Conservation (phyloP, 2,113 vertebrate species). For the Pituophis catenifer region DNA sequence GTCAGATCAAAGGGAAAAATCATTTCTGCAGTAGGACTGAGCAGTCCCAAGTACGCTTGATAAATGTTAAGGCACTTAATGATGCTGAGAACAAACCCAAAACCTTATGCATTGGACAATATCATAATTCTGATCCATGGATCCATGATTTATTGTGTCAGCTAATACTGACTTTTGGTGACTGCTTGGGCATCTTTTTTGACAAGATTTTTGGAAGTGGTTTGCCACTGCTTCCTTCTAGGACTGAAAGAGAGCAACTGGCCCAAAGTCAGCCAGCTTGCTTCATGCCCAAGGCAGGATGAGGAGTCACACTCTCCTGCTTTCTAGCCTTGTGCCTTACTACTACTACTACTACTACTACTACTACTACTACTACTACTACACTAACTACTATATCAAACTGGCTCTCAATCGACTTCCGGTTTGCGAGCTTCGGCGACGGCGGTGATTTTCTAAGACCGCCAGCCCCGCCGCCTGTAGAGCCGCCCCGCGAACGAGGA, state of each 20-base stretch:
- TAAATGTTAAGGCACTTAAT: slow-evolving; percentile 25
- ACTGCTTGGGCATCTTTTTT: not conserved
- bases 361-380: not conserved
- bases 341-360: too few species aligned
- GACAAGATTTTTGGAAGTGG: not conserved
- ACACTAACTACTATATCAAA: not conserved
- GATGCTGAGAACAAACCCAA: slow-evolving; percentile 1
- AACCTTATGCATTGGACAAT: slow-evolving; percentile 10
- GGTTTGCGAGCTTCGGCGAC: too few species aligned
- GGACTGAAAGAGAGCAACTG: not conserved
- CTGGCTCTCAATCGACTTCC: too few species aligned
- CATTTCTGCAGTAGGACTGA: not conserved
- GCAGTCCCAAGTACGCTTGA: not conserved
- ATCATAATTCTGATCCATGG: not conserved
- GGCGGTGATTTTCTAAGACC: too few species aligned
- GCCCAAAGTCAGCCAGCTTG: not conserved
- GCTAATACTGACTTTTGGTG: not conserved
- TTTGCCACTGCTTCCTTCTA: not conserved
- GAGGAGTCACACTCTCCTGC: not conserved
- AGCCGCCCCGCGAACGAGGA: too few species aligned
- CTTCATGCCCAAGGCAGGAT: not conserved
- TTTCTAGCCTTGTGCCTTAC: not conserved
- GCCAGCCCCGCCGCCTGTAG: too few species aligned
- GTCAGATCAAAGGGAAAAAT: slow-evolving; percentile 16
- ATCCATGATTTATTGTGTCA: not conserved